Conservation (phyloP, 92 coral and sea anemone genomes). For the Pocillopora meandrina region DNA sequence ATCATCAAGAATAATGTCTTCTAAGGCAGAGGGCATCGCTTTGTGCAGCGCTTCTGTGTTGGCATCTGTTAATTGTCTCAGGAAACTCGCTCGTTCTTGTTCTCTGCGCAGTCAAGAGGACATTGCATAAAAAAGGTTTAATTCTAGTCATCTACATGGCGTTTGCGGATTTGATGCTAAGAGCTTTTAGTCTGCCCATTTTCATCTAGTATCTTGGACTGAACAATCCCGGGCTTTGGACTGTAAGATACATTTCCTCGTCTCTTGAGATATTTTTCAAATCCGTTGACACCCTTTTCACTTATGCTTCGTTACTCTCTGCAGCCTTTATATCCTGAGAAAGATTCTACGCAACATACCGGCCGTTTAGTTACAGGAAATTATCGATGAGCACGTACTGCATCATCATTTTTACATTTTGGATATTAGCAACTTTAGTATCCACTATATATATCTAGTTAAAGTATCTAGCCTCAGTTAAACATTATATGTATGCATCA, state of each 20-base stretch:
- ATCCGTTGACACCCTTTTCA: too few relatives aligned
- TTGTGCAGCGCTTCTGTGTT: not conserved
- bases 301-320: not conserved
- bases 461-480: too few relatives aligned
- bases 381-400: too few relatives aligned
- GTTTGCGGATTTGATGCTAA: conserved; percentile 30
- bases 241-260: too few relatives aligned
- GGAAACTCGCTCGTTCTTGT: conserved; percentile 10
- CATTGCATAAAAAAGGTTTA: conserved; percentile 12
- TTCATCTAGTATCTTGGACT: not conserved
- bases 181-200: conserved; percentile 9
- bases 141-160: conserved; percentile 15
- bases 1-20: not conserved
- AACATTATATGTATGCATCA: too few relatives aligned
- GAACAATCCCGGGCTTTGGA: not conserved
- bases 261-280: not conserved
- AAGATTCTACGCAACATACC: not conserved
- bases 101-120: not conserved
- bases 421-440: too few relatives aligned
- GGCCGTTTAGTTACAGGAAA: too few relatives aligned
- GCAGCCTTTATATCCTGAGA: too few relatives aligned
- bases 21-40: not conserved
- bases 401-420: too few relatives aligned
- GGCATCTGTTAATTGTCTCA: not conserved
- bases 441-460: too few relatives aligned